Evolutionary conservation across 1,140 invertebrate species (phyloP), one percentile per base, ranked within the genome.

Genomic region (Drosophila ambigua): DNA sequence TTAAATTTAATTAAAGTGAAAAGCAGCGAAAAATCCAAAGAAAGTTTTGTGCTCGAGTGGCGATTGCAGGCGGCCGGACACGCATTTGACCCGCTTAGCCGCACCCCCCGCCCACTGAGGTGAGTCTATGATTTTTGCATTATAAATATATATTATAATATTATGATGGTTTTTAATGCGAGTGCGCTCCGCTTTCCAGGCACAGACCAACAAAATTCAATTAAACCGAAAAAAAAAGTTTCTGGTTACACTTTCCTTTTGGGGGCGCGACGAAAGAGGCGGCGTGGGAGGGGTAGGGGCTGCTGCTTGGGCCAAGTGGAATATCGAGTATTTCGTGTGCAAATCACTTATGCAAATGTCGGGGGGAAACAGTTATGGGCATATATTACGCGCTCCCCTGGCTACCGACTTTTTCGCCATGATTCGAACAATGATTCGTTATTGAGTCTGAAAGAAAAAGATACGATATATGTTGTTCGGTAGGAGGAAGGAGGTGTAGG

Each of bases 1-100:
- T 87, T 65, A 87, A 87, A 82, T 87, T 87, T 82, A 87, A 87
- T 87, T 87, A 87, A 87, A 87, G 82, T 87, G 82, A 87, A 87
- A 87, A 87, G 57, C 72, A 72, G 13, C 67, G 28, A 79, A 58
- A 79, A 81, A 78, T 67, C 65, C 71, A 85, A 87, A 87, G 82
- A 87, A 87, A 87, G 83, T 88, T 87, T 77, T 50, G 65, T 43
- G 52, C 45, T 57, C 46, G 53, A 62, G 52, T 66, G 69, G 61
- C 55, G 82, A 67, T 50, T 75, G 67, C 59, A 45, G 66, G 58
- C 71, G 64, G 72, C 65, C 62, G 66, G 57, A 46, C 65, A 41
- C 71, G 59, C 77, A 87, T 77, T 72, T 85, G 81, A 87, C 81
- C 81, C 62, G 81, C 81, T 87, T 87, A 71, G 83, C 79, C 78